Base-by-base conservation (phyloP, 1,140 invertebrate genomes). In the Macrotrachela quadricornifera region DNA sequence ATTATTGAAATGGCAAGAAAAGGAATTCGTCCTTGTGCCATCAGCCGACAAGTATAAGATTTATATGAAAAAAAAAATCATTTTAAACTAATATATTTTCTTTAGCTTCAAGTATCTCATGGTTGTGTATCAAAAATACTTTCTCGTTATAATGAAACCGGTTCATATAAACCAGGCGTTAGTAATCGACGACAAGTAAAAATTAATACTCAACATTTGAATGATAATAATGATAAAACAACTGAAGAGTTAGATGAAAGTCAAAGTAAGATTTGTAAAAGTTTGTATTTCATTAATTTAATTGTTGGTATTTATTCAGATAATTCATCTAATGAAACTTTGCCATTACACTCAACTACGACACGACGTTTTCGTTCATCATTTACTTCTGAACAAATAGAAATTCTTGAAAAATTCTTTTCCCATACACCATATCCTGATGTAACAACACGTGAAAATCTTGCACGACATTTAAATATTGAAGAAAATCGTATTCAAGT, bases 401-500 rank as follows among this genome's bases (percentile, higher is more conserved):
- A 88, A 61, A 92, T 99, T 78, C 40, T 53, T 41, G 39, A 36
- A 46, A 3, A 18, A 46, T 47, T 41, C 78, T 97, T 97, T 74
- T 90, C 96, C 75, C 74, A 87, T 70, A 95, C 91, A 49, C 91
- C 97, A 75, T 97, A 97, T 74, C 92, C 92, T 57, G 92, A 97
- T 73, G 91, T 96, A 48, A 96, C 95, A 76, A 88, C 90, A 51
- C 75, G 92, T 63, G 92, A 97, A 71, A 75, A 86, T 67, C 77
- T 97, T 64, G 91, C 92, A 57, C 84, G 85, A 72, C 95, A 92
- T 78, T 94, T 96, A 68, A 85, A 85, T 74, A 79, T 97, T 69
- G 88, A 90, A 64, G 92, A 99, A 79, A 90, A 91, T 70, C 78
- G 92, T 78, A 96, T 99, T 76, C 92, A 99, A 83, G 85, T 91